These are phyloP conservation scores for Spermophilus dauricus DNA, from an alignment of 2,113 vertebrate genomes.

Conservation along the genomic window DNA sequence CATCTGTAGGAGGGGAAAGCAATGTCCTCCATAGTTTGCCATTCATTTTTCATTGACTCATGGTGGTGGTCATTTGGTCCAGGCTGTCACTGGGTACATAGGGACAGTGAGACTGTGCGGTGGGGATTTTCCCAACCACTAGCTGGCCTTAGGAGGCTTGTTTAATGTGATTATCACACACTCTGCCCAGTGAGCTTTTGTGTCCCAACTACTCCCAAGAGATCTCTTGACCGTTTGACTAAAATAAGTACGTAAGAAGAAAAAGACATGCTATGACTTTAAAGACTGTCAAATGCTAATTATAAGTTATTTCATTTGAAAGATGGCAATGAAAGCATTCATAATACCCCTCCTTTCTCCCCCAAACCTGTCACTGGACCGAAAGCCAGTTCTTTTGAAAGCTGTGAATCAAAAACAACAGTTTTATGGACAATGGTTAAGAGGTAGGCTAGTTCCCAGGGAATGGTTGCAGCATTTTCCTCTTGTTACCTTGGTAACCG, in stretches of 20 bases:
- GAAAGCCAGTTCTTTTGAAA: constrained; percentile 77
- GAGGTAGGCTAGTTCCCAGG: constrained; percentile 82
- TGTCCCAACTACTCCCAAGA: constrained; percentile 2
- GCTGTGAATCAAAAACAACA: constrained; percentile 67
- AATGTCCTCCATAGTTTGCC: not conserved
- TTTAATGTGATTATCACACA: not conserved
- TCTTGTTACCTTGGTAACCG: constrained; percentile 97
- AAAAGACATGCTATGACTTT: not conserved
- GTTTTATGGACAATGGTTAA: constrained; percentile 80
- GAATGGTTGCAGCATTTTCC: constrained; percentile 82
- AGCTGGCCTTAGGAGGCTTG: not conserved
- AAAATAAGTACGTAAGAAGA: constrained; percentile 16
- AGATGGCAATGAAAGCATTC: constrained; percentile 55
- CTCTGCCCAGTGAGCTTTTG: not conserved
- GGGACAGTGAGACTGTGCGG: not conserved
- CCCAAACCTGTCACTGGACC: not conserved
- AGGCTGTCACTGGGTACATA: fast-evolving
- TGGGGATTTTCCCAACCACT: not conserved
- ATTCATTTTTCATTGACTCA: not conserved
- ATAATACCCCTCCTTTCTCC: constrained; percentile 20
- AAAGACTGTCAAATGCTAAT: constrained; percentile 59
- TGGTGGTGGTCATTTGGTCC: not conserved
- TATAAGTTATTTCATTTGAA: constrained; percentile 29
- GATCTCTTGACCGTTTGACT: not conserved
- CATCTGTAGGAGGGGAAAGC: not conserved